Conservation (phyloP, 2,113 vertebrate genomes). For the Urocynchramus pylzowi region DNA sequence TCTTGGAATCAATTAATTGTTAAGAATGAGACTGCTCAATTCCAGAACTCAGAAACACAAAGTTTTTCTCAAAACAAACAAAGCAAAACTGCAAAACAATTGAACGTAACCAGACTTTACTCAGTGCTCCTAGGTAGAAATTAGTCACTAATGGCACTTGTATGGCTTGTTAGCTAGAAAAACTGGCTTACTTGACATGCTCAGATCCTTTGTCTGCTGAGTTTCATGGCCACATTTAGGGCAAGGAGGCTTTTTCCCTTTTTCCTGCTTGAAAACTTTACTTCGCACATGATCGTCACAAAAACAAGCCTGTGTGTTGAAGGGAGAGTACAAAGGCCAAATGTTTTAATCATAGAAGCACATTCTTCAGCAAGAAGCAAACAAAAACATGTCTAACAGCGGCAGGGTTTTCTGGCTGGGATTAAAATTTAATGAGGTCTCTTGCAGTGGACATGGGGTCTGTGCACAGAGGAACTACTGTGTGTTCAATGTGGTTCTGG, state of each 20-base stretch:
- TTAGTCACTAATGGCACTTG: not conserved
- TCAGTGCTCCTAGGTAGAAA: not conserved
- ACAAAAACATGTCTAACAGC: not conserved
- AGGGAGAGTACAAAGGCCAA: not conserved
- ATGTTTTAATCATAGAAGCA: not conserved
- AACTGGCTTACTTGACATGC: conserved; percentile 94
- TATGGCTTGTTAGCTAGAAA: not conserved
- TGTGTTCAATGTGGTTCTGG: not conserved
- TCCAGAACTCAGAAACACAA: not conserved
- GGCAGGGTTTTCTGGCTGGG: not conserved
- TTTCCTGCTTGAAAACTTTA: conserved; percentile 98
- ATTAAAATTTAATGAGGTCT: conserved; percentile 9
- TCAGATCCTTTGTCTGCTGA: conserved; percentile 95
- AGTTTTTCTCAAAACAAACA: not conserved
- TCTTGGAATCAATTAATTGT: not conserved
- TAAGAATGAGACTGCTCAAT: not conserved
- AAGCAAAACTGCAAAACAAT: not conserved
- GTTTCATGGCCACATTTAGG: conserved; percentile 98
- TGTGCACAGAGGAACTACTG: not conserved
- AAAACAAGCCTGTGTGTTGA: conserved; percentile 84
- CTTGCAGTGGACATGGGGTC: not conserved
- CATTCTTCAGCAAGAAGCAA: not conserved
- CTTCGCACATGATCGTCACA: conserved; percentile 95
- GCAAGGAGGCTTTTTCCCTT: conserved; percentile 91
- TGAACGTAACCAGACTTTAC: not conserved